A percentile compares a stretch with the other conserved stretches of the same genome.
Conservation (phyloP, 2,113 vertebrate species). For the Mungos mungo region DNA sequence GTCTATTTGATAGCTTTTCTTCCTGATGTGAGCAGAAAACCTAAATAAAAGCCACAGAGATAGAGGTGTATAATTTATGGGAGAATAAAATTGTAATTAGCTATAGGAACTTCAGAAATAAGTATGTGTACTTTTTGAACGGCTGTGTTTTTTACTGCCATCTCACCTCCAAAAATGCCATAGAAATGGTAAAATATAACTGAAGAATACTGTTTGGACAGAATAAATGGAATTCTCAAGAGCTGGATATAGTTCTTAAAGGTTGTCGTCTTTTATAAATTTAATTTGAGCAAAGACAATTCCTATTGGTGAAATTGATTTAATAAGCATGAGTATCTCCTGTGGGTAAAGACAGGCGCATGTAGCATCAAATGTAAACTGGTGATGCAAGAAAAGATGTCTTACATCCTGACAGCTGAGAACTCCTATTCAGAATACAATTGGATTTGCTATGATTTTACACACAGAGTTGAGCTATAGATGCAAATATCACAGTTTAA, state of each 20-base stretch:
- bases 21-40: neutral
- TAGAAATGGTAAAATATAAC: neutral
- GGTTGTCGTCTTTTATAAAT: neutral
- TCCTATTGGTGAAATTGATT: neutral
- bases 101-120: neutral
- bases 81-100: conserved; percentile 16
- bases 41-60: neutral
- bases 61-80: neutral
- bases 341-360: neutral
- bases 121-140: neutral
- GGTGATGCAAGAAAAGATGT: neutral
- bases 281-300: conserved; percentile 15
- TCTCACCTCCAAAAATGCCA: neutral
- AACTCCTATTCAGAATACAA: neutral
- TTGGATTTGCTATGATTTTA: neutral
- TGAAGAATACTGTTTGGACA: conserved; percentile 17
- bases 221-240: neutral
- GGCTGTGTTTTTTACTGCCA: neutral
- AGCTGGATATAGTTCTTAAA: neutral
- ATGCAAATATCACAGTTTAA: neutral
- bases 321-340: neutral
- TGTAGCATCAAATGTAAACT: neutral
- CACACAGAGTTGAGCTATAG: neutral
- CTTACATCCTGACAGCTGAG: neutral
- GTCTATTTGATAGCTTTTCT: neutral